Evolutionary conservation across 2,888 invertebrate species (phyloP).

Genomic region (Dynastes grantii): DNA sequence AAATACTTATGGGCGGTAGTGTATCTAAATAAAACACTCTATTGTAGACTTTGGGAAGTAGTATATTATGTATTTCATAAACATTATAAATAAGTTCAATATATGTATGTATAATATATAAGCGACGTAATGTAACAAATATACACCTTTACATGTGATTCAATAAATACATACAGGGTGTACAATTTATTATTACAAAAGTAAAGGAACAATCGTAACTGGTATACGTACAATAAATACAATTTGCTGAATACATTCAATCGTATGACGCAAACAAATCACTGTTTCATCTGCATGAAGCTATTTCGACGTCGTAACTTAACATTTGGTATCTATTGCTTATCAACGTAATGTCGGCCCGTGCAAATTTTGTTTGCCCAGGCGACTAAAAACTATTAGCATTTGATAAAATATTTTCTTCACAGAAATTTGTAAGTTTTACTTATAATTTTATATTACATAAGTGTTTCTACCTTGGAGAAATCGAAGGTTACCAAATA

Average conservation of each 20-base stretch:
- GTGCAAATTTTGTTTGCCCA: no score
- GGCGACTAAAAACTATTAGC: no score
- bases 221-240: conserved; percentile 18
- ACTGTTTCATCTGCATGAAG: not conserved
- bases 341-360: no score
- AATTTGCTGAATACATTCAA: not conserved
- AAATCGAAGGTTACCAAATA: no score
- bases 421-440: no score
- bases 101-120: conserved; percentile 18
- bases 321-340: no score
- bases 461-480: no score
- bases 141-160: conserved; percentile 28
- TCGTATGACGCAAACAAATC: not conserved
- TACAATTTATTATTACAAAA: conserved; percentile 44
- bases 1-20: no score
- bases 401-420: no score
- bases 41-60: conserved; percentile 22
- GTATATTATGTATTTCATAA: conserved; percentile 40
- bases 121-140: conserved; percentile 39
- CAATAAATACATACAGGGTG: conserved; percentile 32
- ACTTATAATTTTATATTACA: no score
- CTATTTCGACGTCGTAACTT: no score
- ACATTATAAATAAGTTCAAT: conserved; percentile 38
- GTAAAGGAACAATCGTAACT: conserved; percentile 30
- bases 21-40: conserved; percentile 9